Evolutionary conservation across 37 sponge, comb jelly and placozoan genomes (phyloP), one percentile per base, ranked within the genome.

Genomic region (Dysidea cf. avara): DNA sequence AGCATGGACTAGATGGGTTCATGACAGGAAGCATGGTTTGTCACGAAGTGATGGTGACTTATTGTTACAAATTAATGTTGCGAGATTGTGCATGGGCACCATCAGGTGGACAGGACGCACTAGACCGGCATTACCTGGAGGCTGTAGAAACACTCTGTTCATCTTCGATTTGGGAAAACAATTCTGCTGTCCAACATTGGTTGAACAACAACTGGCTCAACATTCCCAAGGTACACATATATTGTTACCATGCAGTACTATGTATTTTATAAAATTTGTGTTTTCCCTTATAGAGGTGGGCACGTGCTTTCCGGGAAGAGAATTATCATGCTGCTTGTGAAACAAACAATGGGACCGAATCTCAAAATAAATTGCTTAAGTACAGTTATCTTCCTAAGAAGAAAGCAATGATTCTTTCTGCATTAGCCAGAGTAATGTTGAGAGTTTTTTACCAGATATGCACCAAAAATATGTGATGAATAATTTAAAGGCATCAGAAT

Each of bases 41-140:
- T 28, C 25, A 28, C 25, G 58, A 28, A 14, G 29, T 56, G 58
- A 56, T 56, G 58, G 11, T 26, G 29, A 26, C 29, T 26, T 28
- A 7, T 12, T 56, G 29, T 26, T 56, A 56, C 11, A 56, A 56
- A n/a, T n/a, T n/a, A n/a, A 28, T 56, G 25, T 26, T 56, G 14
- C 7, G 58, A 7, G 58, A 22, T 28, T 56, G 58, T 56, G 58
- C 58, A 28, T 56, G 58, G 58, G 58, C 58, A 28, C 58, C 58
- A 56, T 26, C 58, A 28, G 58, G 58, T 5, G 29, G 7, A 56
- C 4, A 56, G 7, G 58, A 56, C 14, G 11, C 11, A 7, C 7
- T 13, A 28, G 58, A 56, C 11, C 29, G 14, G 11, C 5, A 56
- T 56, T 56, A 56, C 11, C 58, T 13, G 58, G 7, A 56, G 11